Conservation (phyloP, 2,888 invertebrate species). For the Polymixis lichenea region DNA sequence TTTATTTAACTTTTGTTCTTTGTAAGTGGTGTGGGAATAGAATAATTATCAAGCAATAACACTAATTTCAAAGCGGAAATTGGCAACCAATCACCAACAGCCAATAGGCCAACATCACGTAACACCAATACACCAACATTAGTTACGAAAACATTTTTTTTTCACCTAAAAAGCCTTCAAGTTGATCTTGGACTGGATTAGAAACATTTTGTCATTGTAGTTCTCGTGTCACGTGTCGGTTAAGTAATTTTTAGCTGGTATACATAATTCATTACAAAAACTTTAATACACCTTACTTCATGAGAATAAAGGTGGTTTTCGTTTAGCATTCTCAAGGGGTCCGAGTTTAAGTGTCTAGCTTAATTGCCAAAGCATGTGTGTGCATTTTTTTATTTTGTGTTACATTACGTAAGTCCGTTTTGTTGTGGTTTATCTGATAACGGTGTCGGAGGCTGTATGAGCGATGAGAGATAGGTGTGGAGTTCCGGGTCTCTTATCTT, state of each 20-base stretch:
- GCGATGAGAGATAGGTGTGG: constrained; percentile 14
- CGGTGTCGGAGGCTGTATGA: constrained; percentile 26
- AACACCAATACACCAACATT: constrained; percentile 42
- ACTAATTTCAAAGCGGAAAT: constrained; percentile 61
- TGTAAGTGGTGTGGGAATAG: constrained; percentile 6
- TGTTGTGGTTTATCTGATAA: constrained; percentile 51
- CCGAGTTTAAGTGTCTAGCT: constrained; percentile 58
- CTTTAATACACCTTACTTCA: constrained; percentile 6
- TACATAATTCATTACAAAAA: constrained; percentile 68
- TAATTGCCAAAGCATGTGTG: constrained; percentile 69
- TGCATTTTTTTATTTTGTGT: constrained; percentile 63
- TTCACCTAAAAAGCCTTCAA: constrained; percentile 69
- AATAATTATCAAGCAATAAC: constrained; percentile 37
- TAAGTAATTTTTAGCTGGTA: constrained; percentile 64
- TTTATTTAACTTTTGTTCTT: constrained; percentile 41
- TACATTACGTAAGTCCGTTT: constrained; percentile 55
- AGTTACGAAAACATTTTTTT: constrained; percentile 62
- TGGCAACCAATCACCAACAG: constrained; percentile 41
- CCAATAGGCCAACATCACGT: constrained; percentile 44
- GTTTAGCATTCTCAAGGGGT: constrained; percentile 33
- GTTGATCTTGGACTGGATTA: constrained; percentile 76
- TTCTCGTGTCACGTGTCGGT: constrained; percentile 58
- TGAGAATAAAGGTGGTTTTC: constrained; percentile 45
- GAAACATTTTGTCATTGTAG: constrained; percentile 64
- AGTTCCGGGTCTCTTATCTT: constrained; percentile 52